Evolutionary conservation across 1,140 invertebrate species (phyloP).

Genomic region (Drosophila elegans): DNA sequence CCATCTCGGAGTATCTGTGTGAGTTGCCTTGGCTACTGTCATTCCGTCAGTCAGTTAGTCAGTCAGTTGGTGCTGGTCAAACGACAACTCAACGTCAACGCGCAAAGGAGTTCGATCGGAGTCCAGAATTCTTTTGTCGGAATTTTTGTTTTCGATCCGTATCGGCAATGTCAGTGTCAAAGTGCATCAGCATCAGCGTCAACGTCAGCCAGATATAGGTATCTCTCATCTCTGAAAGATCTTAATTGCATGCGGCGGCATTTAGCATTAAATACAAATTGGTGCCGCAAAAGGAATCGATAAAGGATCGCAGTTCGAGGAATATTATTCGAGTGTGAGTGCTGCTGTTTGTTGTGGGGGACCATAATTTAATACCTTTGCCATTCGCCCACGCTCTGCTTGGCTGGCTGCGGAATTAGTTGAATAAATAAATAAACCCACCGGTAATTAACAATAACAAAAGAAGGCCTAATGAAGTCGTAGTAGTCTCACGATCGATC

Average conservation of each 20-base stretch:
- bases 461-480: constrained; percentile 74
- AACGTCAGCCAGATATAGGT: constrained; percentile 51
- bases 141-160: constrained; percentile 52
- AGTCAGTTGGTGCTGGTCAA: constrained; percentile 44
- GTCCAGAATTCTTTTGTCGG: constrained; percentile 36
- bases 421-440: constrained; percentile 71
- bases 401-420: constrained; percentile 61
- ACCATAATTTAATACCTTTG: constrained; percentile 2
- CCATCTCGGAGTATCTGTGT: constrained; percentile 29
- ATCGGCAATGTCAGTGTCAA: constrained; percentile 76
- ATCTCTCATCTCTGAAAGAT: constrained; percentile 48
- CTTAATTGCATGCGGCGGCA: constrained; percentile 52
- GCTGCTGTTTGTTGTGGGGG: neutral
- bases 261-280: constrained; percentile 53
- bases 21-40: constrained; percentile 53
- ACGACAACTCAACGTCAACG: constrained; percentile 73
- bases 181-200: constrained; percentile 66
- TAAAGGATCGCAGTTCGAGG: constrained; percentile 27
- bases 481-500: constrained; percentile 64
- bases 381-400: constrained; percentile 33
- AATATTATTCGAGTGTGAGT: constrained; percentile 31
- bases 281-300: constrained; percentile 35
- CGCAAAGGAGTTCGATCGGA: constrained; percentile 59
- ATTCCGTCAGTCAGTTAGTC: constrained; percentile 46
- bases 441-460: constrained; percentile 80